Evolutionary conservation across 2,797 vertebrate genomes (phyloP), one percentile per base, ranked within the genome.

Genomic region (Petrocephalus sullivani): DNA sequence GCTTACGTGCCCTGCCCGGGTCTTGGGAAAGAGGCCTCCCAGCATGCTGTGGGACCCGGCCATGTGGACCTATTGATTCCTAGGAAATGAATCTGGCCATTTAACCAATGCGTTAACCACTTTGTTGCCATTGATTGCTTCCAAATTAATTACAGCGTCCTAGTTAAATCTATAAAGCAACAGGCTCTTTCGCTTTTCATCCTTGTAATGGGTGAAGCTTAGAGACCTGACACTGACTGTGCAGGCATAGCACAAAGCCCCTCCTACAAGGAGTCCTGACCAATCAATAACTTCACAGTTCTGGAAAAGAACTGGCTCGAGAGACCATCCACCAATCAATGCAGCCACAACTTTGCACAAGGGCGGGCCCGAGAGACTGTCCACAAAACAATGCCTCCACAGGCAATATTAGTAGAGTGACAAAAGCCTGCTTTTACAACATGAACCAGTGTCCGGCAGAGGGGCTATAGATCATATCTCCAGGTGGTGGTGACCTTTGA

Each of bases 401-500:
- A 82, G 87, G 33, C 28, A 51, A 78, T 61, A 37, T 58, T 88
- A 86, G 71, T 85, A 88, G 37, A 82, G 54, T 58, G 86, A 89
- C 61, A 85, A 41, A 89, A 85, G 58, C n/a, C 53, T 54, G 54
- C 49, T 90, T 87, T 86, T 89, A 46, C 23, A 33, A 81, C 71
- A 82, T 56, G 86, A 87, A 37, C 51, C 82, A 89, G 56, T 89
- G 85, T 78, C 89, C 86, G 61, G 61, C 75, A 21, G 21, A 23
- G 78, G 87, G 6, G 89, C 92, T 90, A 89, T 89, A 94, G 92
- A 93, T 93, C 92, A 92, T 91, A 92, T 92, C 92, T 92, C 90
- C 92, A 94, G 94, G 92, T 92, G 93, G 90, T 90, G 92, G 90
- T 92, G 92, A 92, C 92, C 92, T 93, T 85, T 94, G 94, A 93